A percentile compares a stretch with the other conserved stretches of the same genome.
Evolutionary conservation across 2,113 vertebrate species (phyloP).

Genomic region (Prochilodus magdalenae): DNA sequence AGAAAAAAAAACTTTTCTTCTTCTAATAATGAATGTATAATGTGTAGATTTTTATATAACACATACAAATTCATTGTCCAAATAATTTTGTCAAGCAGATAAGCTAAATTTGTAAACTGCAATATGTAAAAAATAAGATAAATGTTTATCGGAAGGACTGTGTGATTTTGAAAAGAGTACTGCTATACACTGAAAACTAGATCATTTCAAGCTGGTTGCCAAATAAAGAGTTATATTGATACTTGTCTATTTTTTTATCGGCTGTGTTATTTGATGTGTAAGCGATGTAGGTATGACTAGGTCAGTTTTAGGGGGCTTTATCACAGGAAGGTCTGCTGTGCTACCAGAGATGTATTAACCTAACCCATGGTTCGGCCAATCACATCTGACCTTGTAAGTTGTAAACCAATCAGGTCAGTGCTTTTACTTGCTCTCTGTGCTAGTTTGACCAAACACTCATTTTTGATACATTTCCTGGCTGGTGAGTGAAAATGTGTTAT

Average conservation of each 20-base stretch:
- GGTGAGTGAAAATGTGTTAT: no score
- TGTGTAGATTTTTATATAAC: conserved; percentile 82
- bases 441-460: no score
- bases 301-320: no score
- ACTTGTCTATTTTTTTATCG: conserved; percentile 29
- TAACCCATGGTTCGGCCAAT: no score
- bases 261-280: not conserved
- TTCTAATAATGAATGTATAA: conserved; percentile 82
- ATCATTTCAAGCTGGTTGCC: conserved; percentile 84
- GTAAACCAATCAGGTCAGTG: no score
- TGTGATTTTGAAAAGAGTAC: conserved; percentile 76
- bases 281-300: no score
- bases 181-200: conserved; percentile 80
- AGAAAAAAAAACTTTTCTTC: conserved; percentile 70
- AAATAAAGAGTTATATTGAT: conserved; percentile 74
- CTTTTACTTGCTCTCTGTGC: no score
- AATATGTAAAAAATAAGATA: conserved; percentile 78
- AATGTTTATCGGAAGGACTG: conserved; percentile 77
- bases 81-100: conserved; percentile 84
- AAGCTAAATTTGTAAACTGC: conserved; percentile 86
- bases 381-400: no score
- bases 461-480: no score
- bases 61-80: conserved; percentile 76
- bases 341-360: no score
- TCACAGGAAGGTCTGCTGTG: no score